These are phyloP conservation scores for Condylura cristata DNA, from an alignment of 2,113 vertebrate species.

Conservation along the genomic window DNA sequence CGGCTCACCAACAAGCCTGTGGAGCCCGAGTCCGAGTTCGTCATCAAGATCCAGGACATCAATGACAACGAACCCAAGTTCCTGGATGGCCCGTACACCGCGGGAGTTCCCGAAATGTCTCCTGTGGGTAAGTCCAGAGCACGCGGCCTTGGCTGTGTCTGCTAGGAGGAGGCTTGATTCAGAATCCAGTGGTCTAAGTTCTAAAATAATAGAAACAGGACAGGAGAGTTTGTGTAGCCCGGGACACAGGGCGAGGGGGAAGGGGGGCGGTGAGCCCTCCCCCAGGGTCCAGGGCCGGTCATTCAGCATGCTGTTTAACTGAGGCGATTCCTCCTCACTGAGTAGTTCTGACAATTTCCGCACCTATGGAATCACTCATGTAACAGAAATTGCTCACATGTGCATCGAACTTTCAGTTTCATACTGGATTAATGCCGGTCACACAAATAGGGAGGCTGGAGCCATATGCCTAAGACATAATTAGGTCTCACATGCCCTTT, in stretches of 20 bases:
- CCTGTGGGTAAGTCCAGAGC: constrained; percentile 92
- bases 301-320: neutral
- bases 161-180: neutral
- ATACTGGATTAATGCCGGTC: too few species aligned
- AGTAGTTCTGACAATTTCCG: too few species aligned
- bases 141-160: neutral
- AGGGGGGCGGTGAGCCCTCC: too few species aligned
- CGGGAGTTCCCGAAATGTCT: constrained; percentile 97
- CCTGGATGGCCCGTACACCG: constrained; percentile 94
- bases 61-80: constrained; percentile 99
- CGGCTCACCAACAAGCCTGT: constrained; percentile 92
- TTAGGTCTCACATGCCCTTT: neutral
- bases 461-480: too few species aligned
- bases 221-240: fast-evolving
- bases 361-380: too few species aligned
- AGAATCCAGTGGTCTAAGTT: neutral
- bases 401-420: too few species aligned
- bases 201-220: neutral
- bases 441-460: too few species aligned
- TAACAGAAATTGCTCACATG: too few species aligned
- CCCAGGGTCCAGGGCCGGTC: too few species aligned
- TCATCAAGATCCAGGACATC: constrained; percentile 99
- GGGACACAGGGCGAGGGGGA: neutral
- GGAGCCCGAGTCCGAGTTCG: constrained; percentile 95
- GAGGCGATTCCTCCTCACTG: neutral